Evolutionary conservation across 2,888 invertebrate genomes (phyloP).

Genomic region (Oscheius sp.): DNA sequence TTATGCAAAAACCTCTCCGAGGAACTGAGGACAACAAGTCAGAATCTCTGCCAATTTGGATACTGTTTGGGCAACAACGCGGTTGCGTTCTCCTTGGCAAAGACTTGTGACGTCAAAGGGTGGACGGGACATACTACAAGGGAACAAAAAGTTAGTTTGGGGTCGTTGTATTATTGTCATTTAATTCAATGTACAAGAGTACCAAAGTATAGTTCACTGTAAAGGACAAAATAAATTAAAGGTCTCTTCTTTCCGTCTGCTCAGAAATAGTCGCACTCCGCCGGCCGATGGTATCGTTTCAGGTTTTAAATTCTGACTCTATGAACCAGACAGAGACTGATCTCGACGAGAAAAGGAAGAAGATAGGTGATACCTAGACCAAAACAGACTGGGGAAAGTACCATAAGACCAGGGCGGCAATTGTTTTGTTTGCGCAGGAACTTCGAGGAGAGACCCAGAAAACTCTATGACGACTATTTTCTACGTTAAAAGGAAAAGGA

Average conservation of each 20-base stretch:
- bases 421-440: constrained; percentile 24
- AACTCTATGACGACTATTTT: neutral
- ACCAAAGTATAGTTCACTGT: neutral
- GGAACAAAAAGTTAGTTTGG: neutral
- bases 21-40: neutral
- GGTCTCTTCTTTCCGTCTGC: neutral
- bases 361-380: neutral
- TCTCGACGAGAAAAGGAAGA: neutral
- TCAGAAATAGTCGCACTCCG: neutral
- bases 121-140: neutral
- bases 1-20: neutral
- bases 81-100: constrained; percentile 2
- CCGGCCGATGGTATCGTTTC: constrained; percentile 13
- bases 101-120: constrained; percentile 5
- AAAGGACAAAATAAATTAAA: neutral
- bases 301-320: constrained; percentile 11
- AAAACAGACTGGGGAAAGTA: constrained; percentile 3
- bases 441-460: neutral
- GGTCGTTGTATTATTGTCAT: neutral
- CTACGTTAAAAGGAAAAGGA: neutral
- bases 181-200: neutral
- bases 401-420: constrained; percentile 3
- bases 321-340: neutral
- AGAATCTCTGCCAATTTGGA: constrained; percentile 1
- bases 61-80: neutral